phyloP scores from a whole-genome alignment of 2,113 vertebrate species.

The Australoheros scitulus region DNA sequence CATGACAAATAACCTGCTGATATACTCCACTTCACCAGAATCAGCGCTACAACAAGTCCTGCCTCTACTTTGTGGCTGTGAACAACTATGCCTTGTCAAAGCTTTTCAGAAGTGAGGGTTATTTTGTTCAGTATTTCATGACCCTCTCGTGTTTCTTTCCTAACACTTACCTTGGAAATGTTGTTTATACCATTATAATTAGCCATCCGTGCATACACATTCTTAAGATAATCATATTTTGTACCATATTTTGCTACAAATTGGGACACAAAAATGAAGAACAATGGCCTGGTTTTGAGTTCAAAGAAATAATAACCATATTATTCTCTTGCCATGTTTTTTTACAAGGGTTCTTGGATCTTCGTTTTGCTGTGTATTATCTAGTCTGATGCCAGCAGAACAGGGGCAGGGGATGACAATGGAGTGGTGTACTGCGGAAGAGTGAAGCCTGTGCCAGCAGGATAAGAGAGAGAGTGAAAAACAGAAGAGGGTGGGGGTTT shows the following conservation, averaged over 20 bases:
- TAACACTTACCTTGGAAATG: conserved; percentile 38
- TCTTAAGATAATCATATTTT: conserved; percentile 68
- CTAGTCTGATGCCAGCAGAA: conserved; percentile 77
- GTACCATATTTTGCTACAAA: conserved; percentile 73
- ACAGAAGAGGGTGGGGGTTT: conserved; percentile 82
- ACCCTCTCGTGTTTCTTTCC: conserved; percentile 19
- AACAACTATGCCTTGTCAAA: conserved; percentile 42
- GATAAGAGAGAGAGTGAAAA: conserved; percentile 74
- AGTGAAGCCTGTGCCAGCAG: conserved; percentile 77
- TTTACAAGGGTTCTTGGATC: conserved; percentile 74
- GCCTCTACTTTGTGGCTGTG: conserved; percentile 38
- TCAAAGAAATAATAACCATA: conserved; percentile 77
- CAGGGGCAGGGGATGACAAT: conserved; percentile 77
- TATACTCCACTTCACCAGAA: conserved; percentile 43
- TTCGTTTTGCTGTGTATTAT: conserved; percentile 76
- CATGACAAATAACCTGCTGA: conserved; percentile 72
- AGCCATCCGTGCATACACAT: conserved; percentile 33
- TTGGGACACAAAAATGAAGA: conserved; percentile 73
- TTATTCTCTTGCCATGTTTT: conserved; percentile 77
- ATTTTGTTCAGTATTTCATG: conserved; percentile 23
- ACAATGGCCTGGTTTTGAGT: conserved; percentile 78
- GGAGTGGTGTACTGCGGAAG: conserved; percentile 71
- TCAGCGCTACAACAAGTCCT: conserved; percentile 40
- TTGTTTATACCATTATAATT: conserved; percentile 49
- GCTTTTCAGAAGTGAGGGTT: conserved; percentile 36